Evolutionary conservation across 1,140 invertebrate genomes (phyloP).

Genomic region (Leguminivora glycinivorella): DNA sequence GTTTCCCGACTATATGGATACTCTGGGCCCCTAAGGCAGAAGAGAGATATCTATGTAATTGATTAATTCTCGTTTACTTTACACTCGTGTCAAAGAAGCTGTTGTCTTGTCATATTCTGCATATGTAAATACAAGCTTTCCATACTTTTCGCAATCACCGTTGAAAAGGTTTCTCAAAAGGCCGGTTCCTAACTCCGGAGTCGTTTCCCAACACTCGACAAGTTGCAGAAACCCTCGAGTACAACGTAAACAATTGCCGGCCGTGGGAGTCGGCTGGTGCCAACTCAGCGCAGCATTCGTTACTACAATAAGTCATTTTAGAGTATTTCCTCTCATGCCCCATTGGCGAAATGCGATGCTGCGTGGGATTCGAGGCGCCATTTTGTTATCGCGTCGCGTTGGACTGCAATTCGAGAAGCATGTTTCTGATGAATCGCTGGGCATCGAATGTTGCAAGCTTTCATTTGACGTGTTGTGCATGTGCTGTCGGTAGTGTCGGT

Average conservation of each 20-base stretch:
- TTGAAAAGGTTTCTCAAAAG: conserved; percentile 69
- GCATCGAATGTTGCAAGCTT: conserved; percentile 5
- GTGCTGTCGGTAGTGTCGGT: neutral
- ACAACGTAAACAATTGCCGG: conserved; percentile 68
- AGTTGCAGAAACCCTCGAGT: conserved; percentile 73
- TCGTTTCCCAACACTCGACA: conserved; percentile 63
- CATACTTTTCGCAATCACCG: conserved; percentile 70
- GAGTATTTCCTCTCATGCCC: conserved; percentile 62
- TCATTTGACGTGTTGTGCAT: neutral
- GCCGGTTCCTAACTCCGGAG: conserved; percentile 63
- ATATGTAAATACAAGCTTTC: conserved; percentile 62
- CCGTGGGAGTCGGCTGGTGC: conserved; percentile 62
- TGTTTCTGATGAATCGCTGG: conserved; percentile 14
- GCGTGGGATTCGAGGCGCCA: conserved; percentile 42
- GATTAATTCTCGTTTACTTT: conserved; percentile 1
- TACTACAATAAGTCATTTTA: conserved; percentile 58
- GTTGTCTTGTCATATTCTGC: conserved; percentile 37
- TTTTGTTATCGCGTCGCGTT: conserved; percentile 40
- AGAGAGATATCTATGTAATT: neutral
- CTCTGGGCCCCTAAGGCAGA: too few relatives aligned
- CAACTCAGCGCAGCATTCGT: conserved; percentile 48
- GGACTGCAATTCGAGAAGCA: conserved; percentile 35
- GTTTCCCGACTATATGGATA: too few relatives aligned
- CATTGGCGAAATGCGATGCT: conserved; percentile 60
- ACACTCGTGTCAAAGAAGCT: conserved; percentile 15